These are phyloP conservation scores for Laticauda laticaudata DNA, from an alignment of 2,113 vertebrate genomes.

Conservation along the genomic window DNA sequence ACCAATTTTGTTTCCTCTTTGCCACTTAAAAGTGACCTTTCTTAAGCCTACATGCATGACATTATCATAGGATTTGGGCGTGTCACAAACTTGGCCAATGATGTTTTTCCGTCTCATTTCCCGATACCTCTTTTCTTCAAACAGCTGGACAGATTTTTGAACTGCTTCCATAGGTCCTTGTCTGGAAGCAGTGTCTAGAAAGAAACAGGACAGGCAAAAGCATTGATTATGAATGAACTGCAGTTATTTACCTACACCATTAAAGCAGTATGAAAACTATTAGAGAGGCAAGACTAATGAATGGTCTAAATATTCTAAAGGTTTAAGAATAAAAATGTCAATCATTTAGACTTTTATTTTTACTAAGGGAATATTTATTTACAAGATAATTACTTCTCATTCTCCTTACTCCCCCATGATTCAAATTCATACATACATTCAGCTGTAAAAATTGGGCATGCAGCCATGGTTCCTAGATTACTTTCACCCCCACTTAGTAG, in stretches of 20 bases:
- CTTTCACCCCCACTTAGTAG: neutral
- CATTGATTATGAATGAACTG: neutral
- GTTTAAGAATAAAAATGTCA: neutral
- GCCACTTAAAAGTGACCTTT: constrained; percentile 99
- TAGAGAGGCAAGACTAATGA: neutral
- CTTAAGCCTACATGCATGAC: constrained; percentile 97
- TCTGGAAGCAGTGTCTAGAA: constrained; percentile 79
- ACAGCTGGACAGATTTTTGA: constrained; percentile 84
- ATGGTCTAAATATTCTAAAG: neutral
- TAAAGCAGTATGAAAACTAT: neutral
- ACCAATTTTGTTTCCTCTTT: constrained; percentile 99
- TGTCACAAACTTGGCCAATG: constrained; percentile 96
- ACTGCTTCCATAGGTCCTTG: constrained; percentile 91
- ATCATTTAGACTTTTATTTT: neutral
- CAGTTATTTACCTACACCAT: neutral
- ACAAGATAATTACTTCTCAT: neutral
- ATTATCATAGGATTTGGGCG: constrained; percentile 94
- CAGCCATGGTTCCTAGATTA: neutral
- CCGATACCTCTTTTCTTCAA: constrained; percentile 88
- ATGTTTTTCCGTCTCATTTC: constrained; percentile 94
- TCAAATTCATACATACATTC: neutral
- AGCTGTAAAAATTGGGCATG: neutral
- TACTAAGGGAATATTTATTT: neutral
- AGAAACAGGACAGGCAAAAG: neutral
- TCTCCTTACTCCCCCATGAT: no score